Conservation (phyloP, 2,113 vertebrate species). For the Stegostoma tigrinum region DNA sequence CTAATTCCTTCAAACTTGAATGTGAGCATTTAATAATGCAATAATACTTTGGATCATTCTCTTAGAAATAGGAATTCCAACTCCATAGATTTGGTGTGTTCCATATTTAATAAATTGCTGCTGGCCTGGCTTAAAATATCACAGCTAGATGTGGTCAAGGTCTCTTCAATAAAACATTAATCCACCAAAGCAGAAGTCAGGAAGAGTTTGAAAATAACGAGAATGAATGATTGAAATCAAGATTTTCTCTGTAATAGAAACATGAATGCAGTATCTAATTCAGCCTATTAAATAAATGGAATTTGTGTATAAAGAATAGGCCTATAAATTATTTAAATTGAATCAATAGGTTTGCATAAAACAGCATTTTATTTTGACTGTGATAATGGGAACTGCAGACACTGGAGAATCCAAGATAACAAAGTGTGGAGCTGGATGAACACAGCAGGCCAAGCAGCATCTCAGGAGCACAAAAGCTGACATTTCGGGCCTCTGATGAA, state of each 20-base stretch:
- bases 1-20: neutral
- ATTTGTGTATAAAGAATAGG: neutral
- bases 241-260: neutral
- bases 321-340: neutral
- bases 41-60: neutral
- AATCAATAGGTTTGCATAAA: too few species aligned
- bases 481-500: too few species aligned
- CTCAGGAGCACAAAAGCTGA: too few species aligned
- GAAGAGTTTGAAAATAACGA: too few species aligned
- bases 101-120: neutral
- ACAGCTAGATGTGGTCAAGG: neutral
- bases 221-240: too few species aligned
- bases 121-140: neutral
- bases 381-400: too few species aligned
- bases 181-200: neutral
- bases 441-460: too few species aligned
- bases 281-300: neutral
- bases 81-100: neutral
- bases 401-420: too few species aligned
- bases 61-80: neutral
- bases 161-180: neutral
- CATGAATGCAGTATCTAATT: neutral
- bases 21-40: neutral
- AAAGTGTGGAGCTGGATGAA: too few species aligned
- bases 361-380: too few species aligned